Conservation (phyloP, 2,113 vertebrate species). For the Austrofundulus limnaeus region DNA sequence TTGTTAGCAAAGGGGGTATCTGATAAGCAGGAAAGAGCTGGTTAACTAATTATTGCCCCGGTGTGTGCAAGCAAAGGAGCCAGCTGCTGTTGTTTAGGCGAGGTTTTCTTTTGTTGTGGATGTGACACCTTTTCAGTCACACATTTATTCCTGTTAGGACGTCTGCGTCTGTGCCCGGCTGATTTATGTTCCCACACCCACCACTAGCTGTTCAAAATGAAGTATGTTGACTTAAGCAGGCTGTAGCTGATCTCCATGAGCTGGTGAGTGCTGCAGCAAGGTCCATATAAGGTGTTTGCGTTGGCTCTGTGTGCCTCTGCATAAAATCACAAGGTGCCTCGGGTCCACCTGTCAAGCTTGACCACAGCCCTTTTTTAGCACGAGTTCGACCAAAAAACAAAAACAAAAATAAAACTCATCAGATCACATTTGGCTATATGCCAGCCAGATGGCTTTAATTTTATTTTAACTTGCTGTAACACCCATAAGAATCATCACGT, state of each 20-base stretch:
- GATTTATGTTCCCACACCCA: constrained; percentile 26
- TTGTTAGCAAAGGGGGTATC: constrained; percentile 43
- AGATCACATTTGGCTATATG: constrained; percentile 27
- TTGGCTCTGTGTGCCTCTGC: constrained; percentile 52
- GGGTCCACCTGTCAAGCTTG: constrained; percentile 64
- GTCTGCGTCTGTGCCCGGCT: constrained; percentile 5
- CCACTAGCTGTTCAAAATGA: constrained; percentile 39
- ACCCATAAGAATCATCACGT: too few species aligned
- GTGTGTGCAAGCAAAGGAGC: constrained; percentile 9
- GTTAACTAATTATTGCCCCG: constrained; percentile 39
- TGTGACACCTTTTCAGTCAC: background rate
- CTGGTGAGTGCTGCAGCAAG: constrained; percentile 19
- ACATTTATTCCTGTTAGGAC: background rate
- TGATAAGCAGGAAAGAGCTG: constrained; percentile 26
- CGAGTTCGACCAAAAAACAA: constrained; percentile 42
- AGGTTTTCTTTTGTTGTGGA: constrained; percentile 25
- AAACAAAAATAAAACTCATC: constrained; percentile 44
- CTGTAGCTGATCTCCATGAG: constrained; percentile 16
- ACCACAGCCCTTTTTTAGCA: constrained; percentile 52
- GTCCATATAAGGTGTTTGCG: constrained; percentile 59
- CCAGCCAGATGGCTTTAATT: constrained; percentile 40
- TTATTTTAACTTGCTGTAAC: constrained; percentile 58
- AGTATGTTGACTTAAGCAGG: constrained; percentile 38
- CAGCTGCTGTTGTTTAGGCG: constrained; percentile 17
- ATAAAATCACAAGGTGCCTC: constrained; percentile 67